phyloP scores from a whole-genome alignment of 1,140 invertebrate genomes.

The Lordiphosa stackelbergi region DNA sequence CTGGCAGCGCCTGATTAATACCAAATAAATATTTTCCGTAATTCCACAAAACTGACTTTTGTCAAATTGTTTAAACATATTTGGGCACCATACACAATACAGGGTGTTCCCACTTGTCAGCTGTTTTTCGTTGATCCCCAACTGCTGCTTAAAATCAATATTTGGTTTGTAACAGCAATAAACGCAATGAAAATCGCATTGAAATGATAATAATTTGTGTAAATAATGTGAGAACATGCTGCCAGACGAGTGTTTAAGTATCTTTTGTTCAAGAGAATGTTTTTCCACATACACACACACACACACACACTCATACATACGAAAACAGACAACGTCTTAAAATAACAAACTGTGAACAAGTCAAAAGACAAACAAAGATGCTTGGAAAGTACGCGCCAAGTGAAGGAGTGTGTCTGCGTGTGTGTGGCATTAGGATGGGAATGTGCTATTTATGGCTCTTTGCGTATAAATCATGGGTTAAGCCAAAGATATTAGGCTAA shows the following conservation, averaged over 20 bases:
- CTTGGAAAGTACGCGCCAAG: conserved; percentile 8
- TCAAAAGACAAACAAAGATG: conserved; percentile 19
- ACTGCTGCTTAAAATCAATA: conserved; percentile 38
- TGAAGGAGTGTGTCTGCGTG: conserved; percentile 4
- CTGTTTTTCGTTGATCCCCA: conserved; percentile 25
- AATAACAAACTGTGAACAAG: conserved; percentile 44
- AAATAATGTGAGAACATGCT: conserved; percentile 30
- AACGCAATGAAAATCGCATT: conserved; percentile 59
- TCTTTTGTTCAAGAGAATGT: conserved; percentile 30
- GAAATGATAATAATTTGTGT: conserved; percentile 65
- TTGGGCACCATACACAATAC: too few species aligned
- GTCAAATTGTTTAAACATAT: conserved; percentile 19
- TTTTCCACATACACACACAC: conserved; percentile 9
- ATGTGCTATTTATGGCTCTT: too few species aligned
- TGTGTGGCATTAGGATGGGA: too few species aligned
- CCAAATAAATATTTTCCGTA: conserved; percentile 37
- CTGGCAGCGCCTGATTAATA: conserved; percentile 31
- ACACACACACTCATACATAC: conserved; percentile 2
- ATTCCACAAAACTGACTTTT: conserved; percentile 31
- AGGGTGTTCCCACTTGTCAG: conserved; percentile 7
- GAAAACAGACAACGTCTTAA: conserved; percentile 21
- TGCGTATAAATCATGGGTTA: too few species aligned
- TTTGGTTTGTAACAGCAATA: conserved; percentile 52
- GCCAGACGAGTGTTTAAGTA: conserved; percentile 23
- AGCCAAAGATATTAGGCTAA: too few species aligned